Conservation (phyloP, 2,113 vertebrate species). For the Hippopotamus amphibius region DNA sequence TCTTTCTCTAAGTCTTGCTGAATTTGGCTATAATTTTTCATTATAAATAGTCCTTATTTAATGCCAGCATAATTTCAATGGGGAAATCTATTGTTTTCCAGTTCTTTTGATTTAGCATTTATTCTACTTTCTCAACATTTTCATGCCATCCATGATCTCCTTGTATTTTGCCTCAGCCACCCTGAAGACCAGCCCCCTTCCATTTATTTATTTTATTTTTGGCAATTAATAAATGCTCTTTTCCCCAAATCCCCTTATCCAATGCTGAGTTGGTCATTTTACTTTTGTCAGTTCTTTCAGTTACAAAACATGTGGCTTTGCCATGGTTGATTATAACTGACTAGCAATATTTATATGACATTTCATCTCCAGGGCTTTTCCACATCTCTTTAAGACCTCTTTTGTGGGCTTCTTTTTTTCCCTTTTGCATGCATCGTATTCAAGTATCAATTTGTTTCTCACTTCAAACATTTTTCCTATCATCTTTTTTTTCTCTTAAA, state of each 20-base stretch:
- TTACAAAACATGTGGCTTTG: constrained; percentile 62
- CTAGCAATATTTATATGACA: constrained; percentile 63
- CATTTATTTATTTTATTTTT: not conserved
- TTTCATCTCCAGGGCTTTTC: constrained; percentile 68
- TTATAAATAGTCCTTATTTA: constrained; percentile 20
- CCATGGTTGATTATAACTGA: constrained; percentile 72
- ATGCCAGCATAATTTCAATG: not conserved
- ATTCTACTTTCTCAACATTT: constrained; percentile 36
- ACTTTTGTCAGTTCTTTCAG: constrained; percentile 58
- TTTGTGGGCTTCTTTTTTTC: constrained; percentile 19
- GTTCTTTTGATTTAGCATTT: not conserved
- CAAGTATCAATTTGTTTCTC: constrained; percentile 52
- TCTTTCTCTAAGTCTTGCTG: not conserved
- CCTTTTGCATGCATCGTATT: not conserved
- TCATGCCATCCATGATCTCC: not conserved
- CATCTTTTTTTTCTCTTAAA: not conserved
- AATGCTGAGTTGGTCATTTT: constrained; percentile 14
- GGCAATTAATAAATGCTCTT: constrained; percentile 24
- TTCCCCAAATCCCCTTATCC: constrained; percentile 33
- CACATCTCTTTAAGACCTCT: constrained; percentile 44
- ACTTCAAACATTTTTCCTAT: constrained; percentile 51
- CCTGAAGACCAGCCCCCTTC: constrained; percentile 14
- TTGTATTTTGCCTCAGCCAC: constrained; percentile 48
- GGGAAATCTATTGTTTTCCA: not conserved
- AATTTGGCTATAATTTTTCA: not conserved